Base-by-base conservation (phyloP, 2,888 invertebrate species). In the Apodemia mormo region DNA sequence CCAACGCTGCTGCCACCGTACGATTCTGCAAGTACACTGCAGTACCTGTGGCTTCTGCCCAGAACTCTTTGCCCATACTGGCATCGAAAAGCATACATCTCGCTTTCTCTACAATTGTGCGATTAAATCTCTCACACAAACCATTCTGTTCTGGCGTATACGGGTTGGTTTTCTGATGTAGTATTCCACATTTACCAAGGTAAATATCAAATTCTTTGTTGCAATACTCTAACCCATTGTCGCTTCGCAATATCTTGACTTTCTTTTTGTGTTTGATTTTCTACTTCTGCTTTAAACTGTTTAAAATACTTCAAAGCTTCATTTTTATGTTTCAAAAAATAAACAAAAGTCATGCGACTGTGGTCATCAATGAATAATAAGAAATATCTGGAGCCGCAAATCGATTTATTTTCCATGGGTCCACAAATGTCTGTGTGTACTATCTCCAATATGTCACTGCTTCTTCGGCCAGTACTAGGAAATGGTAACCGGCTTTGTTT, bases 321-420 rank as follows among this genome's bases (percentile, higher is more conserved):
- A 22, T 56, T 56, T 69, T 83, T 84, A 9, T 70, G 70, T 71
- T 79, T 83, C n/a, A 83, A 30, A 72, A 81, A 78, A 71, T 80
- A 81, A 67, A 75, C 67, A 43, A 69, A 72, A 1, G 71, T 71
- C 70, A 70, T 73, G 5, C 73, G 64, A 22, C 61, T 79, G 65
- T 68, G 77, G 68, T 83, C 80, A 69, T 83, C 82, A 29, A 81
- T 72, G 69, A 82, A 82, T n/a, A 76, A 73, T 4, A 82, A 56
- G 9, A 56, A 56, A 22, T 56, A 56, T 29, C 56, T 56, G 2
- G 29, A 56, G 4, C 56, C 29, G 6, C 56, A n/a, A 5, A 54
- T 54, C 5, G 54, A 54, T 68, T 65, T 68, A 68, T 71, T 66
- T 52, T 54, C 64, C 64, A 33, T 54, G 14, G 54, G 54, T 54